Evolutionary conservation across 2,797 vertebrate genomes (phyloP), one percentile per base, ranked within the genome.

Genomic region (Centroberyx gerrardi): DNA sequence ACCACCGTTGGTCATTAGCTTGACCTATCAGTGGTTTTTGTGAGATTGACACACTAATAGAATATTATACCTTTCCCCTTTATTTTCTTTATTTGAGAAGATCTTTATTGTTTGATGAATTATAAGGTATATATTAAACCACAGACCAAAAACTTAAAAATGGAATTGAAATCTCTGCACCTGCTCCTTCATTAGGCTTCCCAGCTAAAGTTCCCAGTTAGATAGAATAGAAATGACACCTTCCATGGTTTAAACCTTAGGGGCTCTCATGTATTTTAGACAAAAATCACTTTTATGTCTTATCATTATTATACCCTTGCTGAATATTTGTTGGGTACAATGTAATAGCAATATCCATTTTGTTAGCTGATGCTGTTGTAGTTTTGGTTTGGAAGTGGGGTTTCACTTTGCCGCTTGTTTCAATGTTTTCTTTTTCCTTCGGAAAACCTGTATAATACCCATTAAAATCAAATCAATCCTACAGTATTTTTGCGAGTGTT

Each of bases 391-490:
- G 90, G 88, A 94, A 91, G 84, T 92, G 88, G 88, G 89, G 87
- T 89, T 90, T 93, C 83, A 90, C 88, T 92, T 84, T 87, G 78
- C 90, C 85, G 91, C 86, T 92, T 92, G 88, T 92, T 94, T 93
- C 91, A 92, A 81, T 95, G 89, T 92, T 91, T 92, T 89, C 66
- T 90, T 93, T 85, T 91, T 90, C 83, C 84, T 92, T 91, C 52
- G 62, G 85, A 92, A 91, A 90, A 93, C 86, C 81, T 94, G 87
- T 94, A 94, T 95, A 92, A 93, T 94, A 94, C 79, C 87, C 88
- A 95, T 93, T 95, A 95, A 95, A 94, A 95, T 90, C 79, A 91
- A 94, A 91, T 91, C 83, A 87, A 88, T 86, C 82, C 85, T 79
- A 81, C 18, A 22, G 71, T 59, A 9, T 65, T 64, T 17, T 29